Base-by-base conservation (phyloP, 2,888 invertebrate species). In the Eristalinus aeneus region DNA sequence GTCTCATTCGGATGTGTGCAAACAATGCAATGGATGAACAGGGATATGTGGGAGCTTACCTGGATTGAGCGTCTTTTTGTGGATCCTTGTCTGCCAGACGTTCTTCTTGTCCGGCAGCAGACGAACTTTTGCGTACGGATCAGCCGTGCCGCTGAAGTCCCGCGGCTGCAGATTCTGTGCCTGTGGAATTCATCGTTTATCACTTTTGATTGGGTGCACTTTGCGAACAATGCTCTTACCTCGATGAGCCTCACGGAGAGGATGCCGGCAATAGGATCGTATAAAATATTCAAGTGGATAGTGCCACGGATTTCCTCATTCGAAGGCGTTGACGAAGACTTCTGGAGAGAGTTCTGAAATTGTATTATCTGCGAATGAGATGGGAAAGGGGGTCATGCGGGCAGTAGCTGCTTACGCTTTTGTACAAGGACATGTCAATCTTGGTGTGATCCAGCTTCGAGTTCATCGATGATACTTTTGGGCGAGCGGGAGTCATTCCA, bases 51-150 rank as follows among this genome's bases (percentile, higher is more conserved):
- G 36, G 64, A 23, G 76, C 83, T 90, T 90, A 94, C 94, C 94
- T 88, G 95, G 95, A 91, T 94, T 94, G 65, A 95, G 91, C 6
- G 95, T 95, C 89, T 94, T 94, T 90, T 94, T 94, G 89, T 95
- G 95, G 81, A 95, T 94, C 89, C 94, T 93, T 1, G 95, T 95
- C 90, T 95, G 94, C 94, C 94, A 94, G 74, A 94, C 93, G 89
- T 94, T 94, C 87, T 93, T 94, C 88, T 94, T 93, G 89, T 95
- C 95, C 0, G 95, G 94, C 23, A 95, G 89, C 16, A 95, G 90
- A 20, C 95, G 93, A 61, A 95, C 93, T 90, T 95, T 95, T 36
- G 95, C 95, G 90, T 95, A 95, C 0, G 95, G 95, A 92, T 95
- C 95, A 12, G 94, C 94, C 0, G 94, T 94, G 54, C 94, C 94